phyloP scores from a whole-genome alignment of 2,797 vertebrate genomes.

The Petrocephalus sullivani region DNA sequence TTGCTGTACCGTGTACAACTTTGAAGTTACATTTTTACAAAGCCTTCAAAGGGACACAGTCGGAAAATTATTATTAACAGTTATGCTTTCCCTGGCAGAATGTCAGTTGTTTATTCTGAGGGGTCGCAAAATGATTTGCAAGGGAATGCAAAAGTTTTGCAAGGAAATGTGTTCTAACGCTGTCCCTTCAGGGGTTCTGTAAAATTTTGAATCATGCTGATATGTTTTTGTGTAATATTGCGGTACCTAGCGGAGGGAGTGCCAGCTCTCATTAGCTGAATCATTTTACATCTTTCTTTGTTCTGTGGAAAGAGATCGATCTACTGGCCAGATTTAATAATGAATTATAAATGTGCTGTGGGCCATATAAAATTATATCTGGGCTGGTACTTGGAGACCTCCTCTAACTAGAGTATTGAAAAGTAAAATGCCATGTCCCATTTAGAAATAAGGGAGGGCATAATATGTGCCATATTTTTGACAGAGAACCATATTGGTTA shows the following conservation, averaged over 20 bases:
- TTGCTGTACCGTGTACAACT: not conserved
- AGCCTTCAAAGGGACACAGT: not conserved
- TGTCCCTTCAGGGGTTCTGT: not conserved
- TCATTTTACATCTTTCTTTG: not conserved
- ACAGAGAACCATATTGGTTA: not conserved
- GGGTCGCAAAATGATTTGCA: not conserved
- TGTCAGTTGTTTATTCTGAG: not conserved
- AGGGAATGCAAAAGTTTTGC: not conserved
- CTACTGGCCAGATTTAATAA: not conserved
- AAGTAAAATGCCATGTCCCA: not conserved
- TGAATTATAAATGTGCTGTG: not conserved
- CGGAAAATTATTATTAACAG: not conserved
- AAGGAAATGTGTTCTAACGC: not conserved
- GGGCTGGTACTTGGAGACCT: not conserved
- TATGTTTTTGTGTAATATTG: not conserved
- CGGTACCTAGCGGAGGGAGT: not conserved
- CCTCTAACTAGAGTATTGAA: not conserved
- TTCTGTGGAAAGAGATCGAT: not conserved
- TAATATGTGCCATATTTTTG: not conserved
- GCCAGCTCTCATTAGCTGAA: not conserved
- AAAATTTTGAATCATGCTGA: not conserved
- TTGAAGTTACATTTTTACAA: not conserved
- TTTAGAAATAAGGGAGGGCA: not conserved
- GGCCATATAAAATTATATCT: not conserved
- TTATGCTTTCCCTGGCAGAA: not conserved